Evolutionary conservation across 2,797 vertebrate genomes (phyloP).

Genomic region (Buphagus erythrorhynchus): DNA sequence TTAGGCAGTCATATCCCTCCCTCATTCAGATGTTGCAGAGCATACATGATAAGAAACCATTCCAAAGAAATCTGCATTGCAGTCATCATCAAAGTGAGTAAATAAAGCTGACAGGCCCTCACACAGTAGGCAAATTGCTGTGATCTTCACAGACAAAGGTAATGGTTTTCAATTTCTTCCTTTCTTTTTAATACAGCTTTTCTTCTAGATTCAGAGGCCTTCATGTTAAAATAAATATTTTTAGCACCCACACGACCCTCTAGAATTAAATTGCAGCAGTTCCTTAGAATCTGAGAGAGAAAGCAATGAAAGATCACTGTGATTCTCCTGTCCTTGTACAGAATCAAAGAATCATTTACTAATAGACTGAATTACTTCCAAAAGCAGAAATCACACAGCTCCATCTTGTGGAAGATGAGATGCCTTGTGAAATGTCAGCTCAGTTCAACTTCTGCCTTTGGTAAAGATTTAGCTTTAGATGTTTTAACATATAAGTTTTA

Average conservation of each 20-base stretch:
- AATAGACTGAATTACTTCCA: background rate
- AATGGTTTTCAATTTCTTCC: background rate
- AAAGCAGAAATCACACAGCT: slow-evolving; percentile 62
- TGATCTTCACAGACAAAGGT: background rate
- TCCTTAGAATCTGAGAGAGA: slow-evolving; percentile 34
- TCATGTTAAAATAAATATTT: slow-evolving; percentile 46
- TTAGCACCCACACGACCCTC: slow-evolving; percentile 25
- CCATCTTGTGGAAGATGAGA: slow-evolving; percentile 70
- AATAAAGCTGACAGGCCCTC: background rate
- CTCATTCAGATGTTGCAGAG: slow-evolving; percentile 1
- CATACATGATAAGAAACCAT: slow-evolving; percentile 1
- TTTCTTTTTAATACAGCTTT: background rate
- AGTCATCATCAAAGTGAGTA: background rate
- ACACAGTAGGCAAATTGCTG: background rate
- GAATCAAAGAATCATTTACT: background rate
- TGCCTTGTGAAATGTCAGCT: background rate
- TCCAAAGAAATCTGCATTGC: slow-evolving; percentile 29
- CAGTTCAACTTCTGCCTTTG: background rate
- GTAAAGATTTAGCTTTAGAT: background rate
- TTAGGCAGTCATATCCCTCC: background rate
- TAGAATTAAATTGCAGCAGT: slow-evolving; percentile 45
- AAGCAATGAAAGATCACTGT: slow-evolving; percentile 31
- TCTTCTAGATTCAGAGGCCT: slow-evolving; percentile 12
- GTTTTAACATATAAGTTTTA: background rate
- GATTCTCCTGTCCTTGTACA: slow-evolving; percentile 7